Evolutionary conservation across 1,140 invertebrate species (phyloP).

Genomic region (Trachymyrmex septentrionalis): DNA sequence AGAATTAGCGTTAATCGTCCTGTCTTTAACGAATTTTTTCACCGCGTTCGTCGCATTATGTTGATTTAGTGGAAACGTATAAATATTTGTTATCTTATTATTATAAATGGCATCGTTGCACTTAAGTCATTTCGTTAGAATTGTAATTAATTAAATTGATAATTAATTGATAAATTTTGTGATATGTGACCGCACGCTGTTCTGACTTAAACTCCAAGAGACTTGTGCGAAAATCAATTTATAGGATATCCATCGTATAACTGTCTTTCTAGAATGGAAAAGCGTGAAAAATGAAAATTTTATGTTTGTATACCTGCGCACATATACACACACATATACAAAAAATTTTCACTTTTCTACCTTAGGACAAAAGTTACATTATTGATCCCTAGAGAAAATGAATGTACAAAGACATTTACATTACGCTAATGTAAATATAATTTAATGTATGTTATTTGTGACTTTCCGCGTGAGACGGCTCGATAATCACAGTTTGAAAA

Average conservation of each 20-base stretch:
- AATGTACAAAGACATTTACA: background rate
- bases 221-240: background rate
- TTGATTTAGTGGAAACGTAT: background rate
- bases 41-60: background rate
- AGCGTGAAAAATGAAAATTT: no score
- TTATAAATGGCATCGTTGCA: background rate
- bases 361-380: no score
- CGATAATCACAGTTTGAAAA: slow-evolving; percentile 4
- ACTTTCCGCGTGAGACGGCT: background rate
- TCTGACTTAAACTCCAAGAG: background rate
- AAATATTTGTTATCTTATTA: slow-evolving; percentile 1
- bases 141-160: background rate
- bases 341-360: no score
- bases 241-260: no score
- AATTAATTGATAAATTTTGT: slow-evolving; percentile 6
- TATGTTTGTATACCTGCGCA: no score
- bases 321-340: background rate
- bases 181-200: no score
- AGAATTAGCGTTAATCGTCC: background rate
- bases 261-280: no score
- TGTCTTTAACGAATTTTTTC: background rate
- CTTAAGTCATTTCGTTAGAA: background rate
- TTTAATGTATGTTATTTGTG: background rate
- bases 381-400: no score
- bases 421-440: background rate